Evolutionary conservation across 2,888 invertebrate genomes (phyloP).

Genomic region (Ditula angustiorana): DNA sequence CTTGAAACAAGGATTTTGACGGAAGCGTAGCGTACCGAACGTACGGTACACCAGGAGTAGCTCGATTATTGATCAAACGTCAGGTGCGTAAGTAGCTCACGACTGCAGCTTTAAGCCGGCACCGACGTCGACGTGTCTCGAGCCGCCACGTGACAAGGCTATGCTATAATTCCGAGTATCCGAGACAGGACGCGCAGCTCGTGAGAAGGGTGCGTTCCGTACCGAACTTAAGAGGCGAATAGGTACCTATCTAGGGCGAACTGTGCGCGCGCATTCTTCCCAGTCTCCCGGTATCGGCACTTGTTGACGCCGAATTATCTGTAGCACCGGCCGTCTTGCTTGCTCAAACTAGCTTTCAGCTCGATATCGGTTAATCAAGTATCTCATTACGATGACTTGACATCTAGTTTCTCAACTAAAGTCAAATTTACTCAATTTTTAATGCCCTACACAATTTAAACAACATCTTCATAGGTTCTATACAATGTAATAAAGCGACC

Average conservation of each 20-base stretch:
- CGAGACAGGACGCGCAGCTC: slow-evolving; percentile 32
- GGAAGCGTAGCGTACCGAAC: slow-evolving; percentile 20
- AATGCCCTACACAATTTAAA: not conserved
- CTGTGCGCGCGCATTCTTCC: slow-evolving; percentile 60
- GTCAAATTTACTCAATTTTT: not conserved
- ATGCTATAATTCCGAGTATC: slow-evolving; percentile 21
- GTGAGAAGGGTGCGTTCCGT: slow-evolving; percentile 15
- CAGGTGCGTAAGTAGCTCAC: slow-evolving; percentile 36
- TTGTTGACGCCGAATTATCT: slow-evolving; percentile 53
- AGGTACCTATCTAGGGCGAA: slow-evolving; percentile 41
- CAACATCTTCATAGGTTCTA: not conserved
- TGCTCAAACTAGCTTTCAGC: not conserved
- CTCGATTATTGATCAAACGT: slow-evolving; percentile 38
- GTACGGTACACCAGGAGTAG: no score
- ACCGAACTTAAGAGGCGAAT: slow-evolving; percentile 41
- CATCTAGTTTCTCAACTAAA: not conserved
- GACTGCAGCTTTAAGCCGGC: slow-evolving; percentile 3
- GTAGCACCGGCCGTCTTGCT: not conserved
- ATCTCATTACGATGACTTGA: not conserved
- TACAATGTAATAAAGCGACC: no score
- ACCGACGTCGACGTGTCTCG: slow-evolving; percentile 30
- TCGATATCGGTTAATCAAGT: slow-evolving; percentile 6
- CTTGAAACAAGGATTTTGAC: not conserved
- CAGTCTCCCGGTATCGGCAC: slow-evolving; percentile 48
- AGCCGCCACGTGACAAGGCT: slow-evolving; percentile 31